phyloP scores from a whole-genome alignment of 53 echinoderm and acorn worm species.

The Henricia sp. region DNA sequence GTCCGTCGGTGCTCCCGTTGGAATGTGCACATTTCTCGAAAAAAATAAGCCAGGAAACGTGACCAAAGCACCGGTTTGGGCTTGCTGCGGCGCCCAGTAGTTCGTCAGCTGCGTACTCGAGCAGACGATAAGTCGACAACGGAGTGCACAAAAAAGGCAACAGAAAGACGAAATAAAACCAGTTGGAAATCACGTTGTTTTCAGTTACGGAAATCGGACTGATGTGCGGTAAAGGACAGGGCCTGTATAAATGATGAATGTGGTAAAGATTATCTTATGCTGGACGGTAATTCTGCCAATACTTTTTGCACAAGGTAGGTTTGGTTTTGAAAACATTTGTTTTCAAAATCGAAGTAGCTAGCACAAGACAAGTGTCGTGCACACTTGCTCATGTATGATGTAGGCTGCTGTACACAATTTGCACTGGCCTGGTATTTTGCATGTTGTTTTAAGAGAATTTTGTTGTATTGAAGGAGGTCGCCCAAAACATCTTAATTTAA shows the following conservation, averaged over 20 bases:
- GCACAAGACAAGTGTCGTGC: too few species aligned
- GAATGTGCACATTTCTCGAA: conserved; percentile 4
- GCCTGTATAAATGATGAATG: not conserved
- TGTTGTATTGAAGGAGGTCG: too few species aligned
- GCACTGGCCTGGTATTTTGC: too few species aligned
- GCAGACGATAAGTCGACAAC: not conserved
- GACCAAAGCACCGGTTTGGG: conserved; percentile 1
- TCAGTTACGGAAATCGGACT: conserved; percentile 19
- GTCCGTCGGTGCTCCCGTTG: not conserved
- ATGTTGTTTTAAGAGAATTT: too few species aligned
- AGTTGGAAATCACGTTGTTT: conserved; percentile 32
- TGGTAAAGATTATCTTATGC: not conserved
- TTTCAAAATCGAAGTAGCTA: too few species aligned
- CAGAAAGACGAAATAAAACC: conserved; percentile 44
- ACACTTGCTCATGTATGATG: too few species aligned
- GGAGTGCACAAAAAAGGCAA: not conserved
- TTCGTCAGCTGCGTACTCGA: conserved; percentile 23
- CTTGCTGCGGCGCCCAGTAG: conserved; percentile 50
- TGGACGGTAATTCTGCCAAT: conserved; percentile 42
- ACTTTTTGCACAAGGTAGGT: conserved; percentile 71
- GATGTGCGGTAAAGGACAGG: not conserved
- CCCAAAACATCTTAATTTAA: too few species aligned
- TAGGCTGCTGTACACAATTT: too few species aligned
- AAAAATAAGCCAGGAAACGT: too few species aligned
- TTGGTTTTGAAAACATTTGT: not conserved